phyloP scores from a whole-genome alignment of 2,888 invertebrate genomes.

The Hirtodrosophila duncani region DNA sequence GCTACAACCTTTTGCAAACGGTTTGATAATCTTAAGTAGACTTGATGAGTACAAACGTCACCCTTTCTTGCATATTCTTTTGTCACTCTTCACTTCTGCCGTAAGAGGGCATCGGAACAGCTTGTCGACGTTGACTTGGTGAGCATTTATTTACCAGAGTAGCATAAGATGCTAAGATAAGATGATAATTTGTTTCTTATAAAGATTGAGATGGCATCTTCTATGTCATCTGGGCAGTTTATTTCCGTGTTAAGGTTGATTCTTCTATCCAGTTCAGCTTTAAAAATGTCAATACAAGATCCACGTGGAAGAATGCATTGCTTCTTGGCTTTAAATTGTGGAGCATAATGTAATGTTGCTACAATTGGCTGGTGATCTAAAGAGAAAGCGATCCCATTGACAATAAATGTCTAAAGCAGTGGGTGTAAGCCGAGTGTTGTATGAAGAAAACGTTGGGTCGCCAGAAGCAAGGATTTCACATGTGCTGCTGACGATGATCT shows the following conservation, averaged over 20 bases:
- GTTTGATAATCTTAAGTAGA: too few species aligned
- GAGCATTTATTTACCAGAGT: not conserved
- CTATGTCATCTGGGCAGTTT: too few species aligned
- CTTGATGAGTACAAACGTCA: too few species aligned
- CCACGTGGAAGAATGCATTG: too few species aligned
- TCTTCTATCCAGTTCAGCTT: too few species aligned
- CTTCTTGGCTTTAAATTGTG: too few species aligned
- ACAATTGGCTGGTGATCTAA: too few species aligned
- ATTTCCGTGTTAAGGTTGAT: too few species aligned
- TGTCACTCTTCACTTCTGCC: not conserved
- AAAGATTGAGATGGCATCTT: too few species aligned
- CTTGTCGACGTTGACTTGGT: not conserved
- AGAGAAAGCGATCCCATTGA: not conserved
- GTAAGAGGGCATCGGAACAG: not conserved
- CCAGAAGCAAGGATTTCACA: slow-evolving; percentile 3
- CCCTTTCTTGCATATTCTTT: too few species aligned
- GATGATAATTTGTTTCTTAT: not conserved
- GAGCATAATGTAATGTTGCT: not conserved
- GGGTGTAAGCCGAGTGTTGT: not conserved
- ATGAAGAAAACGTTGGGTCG: slow-evolving; percentile 2
- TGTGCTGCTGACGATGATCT: not conserved
- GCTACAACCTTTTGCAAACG: too few species aligned
- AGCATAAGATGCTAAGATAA: not conserved
- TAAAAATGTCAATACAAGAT: too few species aligned
- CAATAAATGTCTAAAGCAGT: not conserved